These are phyloP conservation scores for Octomys mimax DNA, from an alignment of 2,797 vertebrate species.

Conservation along the genomic window DNA sequence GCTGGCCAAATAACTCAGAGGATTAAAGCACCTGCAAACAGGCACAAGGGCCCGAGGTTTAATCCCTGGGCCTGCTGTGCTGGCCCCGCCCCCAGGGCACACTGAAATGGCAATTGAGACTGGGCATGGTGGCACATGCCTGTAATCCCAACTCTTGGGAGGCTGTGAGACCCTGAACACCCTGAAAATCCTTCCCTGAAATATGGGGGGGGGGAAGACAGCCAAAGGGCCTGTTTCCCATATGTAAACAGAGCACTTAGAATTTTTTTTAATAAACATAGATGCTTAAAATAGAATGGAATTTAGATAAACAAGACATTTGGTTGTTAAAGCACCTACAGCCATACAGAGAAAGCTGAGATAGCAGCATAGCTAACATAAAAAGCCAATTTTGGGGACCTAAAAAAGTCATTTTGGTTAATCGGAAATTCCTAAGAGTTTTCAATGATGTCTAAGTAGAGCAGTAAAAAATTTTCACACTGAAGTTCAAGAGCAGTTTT, in stretches of 20 bases:
- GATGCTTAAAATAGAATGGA: constrained; percentile 82
- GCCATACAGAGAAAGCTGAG: background rate
- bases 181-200: no score
- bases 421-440: background rate
- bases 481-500: constrained; percentile 22
- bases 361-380: background rate
- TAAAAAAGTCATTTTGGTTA: constrained; percentile 32
- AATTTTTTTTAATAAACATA: constrained; percentile 81
- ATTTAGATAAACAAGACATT: constrained; percentile 79
- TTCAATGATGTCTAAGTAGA: constrained; percentile 8
- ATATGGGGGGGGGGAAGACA: no score
- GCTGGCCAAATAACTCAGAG: no score
- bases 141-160: no score
- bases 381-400: background rate
- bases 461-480: background rate
- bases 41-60: no score
- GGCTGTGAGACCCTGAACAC: no score
- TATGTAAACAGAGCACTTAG: constrained; percentile 74
- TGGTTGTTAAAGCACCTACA: constrained; percentile 25
- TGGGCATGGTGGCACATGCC: no score
- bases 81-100: no score
- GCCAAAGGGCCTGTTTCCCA: constrained; percentile 55
- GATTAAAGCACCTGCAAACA: no score
- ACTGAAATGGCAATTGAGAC: no score
- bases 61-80: no score